Evolutionary conservation across 2,888 invertebrate genomes (phyloP).

Genomic region (Chorisops tibialis): DNA sequence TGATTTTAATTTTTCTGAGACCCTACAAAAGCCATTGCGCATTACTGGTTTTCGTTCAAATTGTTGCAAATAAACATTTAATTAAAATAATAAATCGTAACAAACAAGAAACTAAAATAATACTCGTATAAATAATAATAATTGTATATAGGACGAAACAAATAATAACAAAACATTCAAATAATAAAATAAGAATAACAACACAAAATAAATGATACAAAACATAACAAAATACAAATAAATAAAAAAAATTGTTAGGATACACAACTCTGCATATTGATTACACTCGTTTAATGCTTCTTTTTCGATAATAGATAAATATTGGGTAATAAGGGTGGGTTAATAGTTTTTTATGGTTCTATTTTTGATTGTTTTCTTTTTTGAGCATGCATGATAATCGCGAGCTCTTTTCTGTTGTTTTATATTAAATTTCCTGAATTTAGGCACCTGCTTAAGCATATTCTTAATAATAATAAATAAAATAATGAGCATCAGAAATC

Average conservation of each 20-base stretch:
- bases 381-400: not conserved
- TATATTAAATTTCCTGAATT: conserved; percentile 6
- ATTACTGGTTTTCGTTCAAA: too few species aligned
- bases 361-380: too few species aligned
- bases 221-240: not conserved
- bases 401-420: conserved; percentile 1
- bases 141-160: too few species aligned
- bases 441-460: not conserved
- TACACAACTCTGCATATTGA: conserved; percentile 23
- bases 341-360: too few species aligned
- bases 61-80: too few species aligned
- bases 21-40: too few species aligned
- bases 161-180: not conserved
- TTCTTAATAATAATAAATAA: not conserved
- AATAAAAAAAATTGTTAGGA: conserved; percentile 15
- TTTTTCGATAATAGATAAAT: not conserved
- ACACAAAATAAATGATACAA: not conserved
- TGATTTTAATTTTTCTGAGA: too few species aligned
- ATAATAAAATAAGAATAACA: not conserved
- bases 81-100: too few species aligned
- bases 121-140: too few species aligned
- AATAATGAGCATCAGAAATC: not conserved
- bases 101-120: too few species aligned
- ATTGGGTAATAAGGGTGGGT: not conserved
- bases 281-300: conserved; percentile 23